Evolutionary conservation across 2,888 invertebrate species (phyloP).

Genomic region (Melanostoma mellinum): DNA sequence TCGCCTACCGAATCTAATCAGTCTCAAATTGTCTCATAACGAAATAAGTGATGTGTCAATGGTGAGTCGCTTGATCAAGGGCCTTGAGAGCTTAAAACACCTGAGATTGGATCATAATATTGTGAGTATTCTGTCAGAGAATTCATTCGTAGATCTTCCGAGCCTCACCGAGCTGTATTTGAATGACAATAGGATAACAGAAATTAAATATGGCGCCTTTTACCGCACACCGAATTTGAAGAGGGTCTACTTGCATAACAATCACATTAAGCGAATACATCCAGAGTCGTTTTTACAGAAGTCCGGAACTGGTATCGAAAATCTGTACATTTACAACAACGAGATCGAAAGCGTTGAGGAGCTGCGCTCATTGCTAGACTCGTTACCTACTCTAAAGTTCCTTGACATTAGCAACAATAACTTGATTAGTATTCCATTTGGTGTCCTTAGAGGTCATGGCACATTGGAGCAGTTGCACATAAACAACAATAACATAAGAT

Average conservation of each 20-base stretch:
- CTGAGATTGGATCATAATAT: conserved; percentile 88
- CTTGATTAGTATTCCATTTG: conserved; percentile 89
- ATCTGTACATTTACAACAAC: conserved; percentile 89
- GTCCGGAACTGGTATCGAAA: conserved; percentile 89
- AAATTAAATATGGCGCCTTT: conserved; percentile 91
- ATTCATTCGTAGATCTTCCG: conserved; percentile 90
- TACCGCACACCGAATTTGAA: conserved; percentile 89
- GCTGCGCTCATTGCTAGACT: conserved; percentile 88
- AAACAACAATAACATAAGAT: conserved; percentile 89
- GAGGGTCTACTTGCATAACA: conserved; percentile 89
- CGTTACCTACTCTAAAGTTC: conserved; percentile 89
- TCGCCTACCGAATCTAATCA: conserved; percentile 87
- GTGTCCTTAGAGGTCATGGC: conserved; percentile 90
- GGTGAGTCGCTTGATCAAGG: conserved; percentile 90
- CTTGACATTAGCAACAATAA: conserved; percentile 91
- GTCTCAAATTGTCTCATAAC: conserved; percentile 88
- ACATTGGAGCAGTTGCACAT: conserved; percentile 91
- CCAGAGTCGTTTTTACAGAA: conserved; percentile 91
- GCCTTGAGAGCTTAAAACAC: conserved; percentile 87
- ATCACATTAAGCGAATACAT: conserved; percentile 89
- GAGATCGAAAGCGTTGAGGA: conserved; percentile 89
- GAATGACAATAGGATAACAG: conserved; percentile 88
- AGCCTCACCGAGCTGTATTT: conserved; percentile 87
- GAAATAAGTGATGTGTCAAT: conserved; percentile 90
- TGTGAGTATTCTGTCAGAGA: conserved; percentile 88